Percentiles rank a stretch among this genome's conserved stretches.
phyloP scores from a whole-genome alignment of 2,797 vertebrate genomes.

The Hoplostethus mediterraneus region DNA sequence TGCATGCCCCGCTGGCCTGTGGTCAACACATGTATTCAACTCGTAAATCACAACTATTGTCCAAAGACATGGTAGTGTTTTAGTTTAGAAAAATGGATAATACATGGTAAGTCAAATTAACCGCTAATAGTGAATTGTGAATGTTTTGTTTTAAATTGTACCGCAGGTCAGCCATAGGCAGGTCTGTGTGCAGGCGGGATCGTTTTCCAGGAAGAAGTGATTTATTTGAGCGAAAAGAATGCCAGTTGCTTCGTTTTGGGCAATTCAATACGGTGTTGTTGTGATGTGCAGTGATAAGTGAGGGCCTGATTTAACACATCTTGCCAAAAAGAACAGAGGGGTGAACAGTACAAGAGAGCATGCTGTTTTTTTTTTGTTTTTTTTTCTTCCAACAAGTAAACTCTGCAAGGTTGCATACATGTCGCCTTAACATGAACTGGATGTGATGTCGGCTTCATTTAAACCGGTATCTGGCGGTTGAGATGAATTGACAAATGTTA shows the following conservation, averaged over 20 bases:
- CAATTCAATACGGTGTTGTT: neutral
- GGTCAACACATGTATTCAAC: neutral
- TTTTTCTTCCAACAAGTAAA: too few relatives aligned
- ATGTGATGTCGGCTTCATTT: too few relatives aligned
- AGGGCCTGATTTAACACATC: too few relatives aligned
- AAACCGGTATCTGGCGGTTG: too few relatives aligned
- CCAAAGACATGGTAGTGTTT: neutral
- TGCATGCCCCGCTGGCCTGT: slow-evolving; percentile 4
- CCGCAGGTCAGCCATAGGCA: neutral
- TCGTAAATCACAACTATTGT: neutral
- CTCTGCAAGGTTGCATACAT: too few relatives aligned
- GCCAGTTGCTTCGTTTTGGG: neutral
- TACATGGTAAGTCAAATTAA: neutral
- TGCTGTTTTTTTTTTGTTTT: too few relatives aligned
- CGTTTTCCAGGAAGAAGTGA: neutral
- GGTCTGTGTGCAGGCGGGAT: neutral
- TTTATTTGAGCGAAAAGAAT: neutral
- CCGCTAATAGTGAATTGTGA: neutral
- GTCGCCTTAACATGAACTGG: too few relatives aligned
- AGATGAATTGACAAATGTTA: neutral
- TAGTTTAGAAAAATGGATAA: neutral
- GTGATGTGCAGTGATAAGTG: too few relatives aligned
- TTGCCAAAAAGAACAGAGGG: too few relatives aligned
- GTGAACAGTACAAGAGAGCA: too few relatives aligned
- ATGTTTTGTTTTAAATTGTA: neutral